phyloP scores from a whole-genome alignment of 2,797 vertebrate species.

The Heterohyrax brucei region DNA sequence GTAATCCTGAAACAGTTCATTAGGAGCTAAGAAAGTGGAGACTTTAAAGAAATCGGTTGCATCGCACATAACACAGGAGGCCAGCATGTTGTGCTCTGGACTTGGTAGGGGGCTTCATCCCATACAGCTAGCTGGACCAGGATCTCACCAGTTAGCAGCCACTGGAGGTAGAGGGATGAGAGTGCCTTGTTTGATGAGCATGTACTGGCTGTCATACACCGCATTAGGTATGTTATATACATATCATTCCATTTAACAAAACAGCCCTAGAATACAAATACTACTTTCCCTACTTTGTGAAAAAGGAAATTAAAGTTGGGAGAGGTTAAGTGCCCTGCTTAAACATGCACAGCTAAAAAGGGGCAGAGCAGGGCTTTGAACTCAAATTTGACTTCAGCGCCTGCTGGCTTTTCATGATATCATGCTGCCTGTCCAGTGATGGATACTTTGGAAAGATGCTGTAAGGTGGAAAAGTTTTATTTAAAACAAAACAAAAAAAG shows the following conservation, averaged over 20 bases:
- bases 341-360: conserved; percentile 27
- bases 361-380: neutral
- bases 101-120: neutral
- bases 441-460: conserved; percentile 60
- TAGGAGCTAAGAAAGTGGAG: neutral
- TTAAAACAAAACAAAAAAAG: neutral
- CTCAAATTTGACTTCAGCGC: neutral
- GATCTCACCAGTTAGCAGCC: neutral
- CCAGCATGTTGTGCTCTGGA: neutral
- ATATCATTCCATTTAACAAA: neutral
- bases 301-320: conserved; percentile 49
- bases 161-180: neutral
- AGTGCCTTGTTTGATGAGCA: neutral
- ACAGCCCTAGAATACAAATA: neutral
- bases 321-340: conserved; percentile 3
- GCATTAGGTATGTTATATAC: neutral
- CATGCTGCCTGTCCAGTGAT: neutral
- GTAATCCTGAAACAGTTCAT: neutral
- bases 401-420: neutral
- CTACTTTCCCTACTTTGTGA: neutral
- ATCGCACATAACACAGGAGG: neutral
- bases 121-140: neutral
- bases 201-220: neutral
- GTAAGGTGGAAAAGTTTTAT: conserved; percentile 59
- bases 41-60: neutral